Evolutionary conservation across 2,797 vertebrate genomes (phyloP), one percentile per base, ranked within the genome.

Genomic region (Limnodromus scolopaceus): DNA sequence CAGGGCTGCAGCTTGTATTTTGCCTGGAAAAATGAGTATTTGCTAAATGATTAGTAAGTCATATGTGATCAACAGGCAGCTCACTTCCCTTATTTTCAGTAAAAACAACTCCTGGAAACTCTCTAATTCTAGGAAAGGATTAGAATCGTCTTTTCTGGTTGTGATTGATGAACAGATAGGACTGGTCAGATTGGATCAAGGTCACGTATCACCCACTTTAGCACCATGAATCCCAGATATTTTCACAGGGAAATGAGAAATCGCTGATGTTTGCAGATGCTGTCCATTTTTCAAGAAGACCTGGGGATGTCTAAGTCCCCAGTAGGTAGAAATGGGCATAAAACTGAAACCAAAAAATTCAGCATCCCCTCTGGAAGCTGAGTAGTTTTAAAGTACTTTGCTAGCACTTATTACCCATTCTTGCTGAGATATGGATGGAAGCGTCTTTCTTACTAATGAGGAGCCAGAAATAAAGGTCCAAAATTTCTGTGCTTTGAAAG

Each of bases 21-120:
- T 81, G 64, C 60, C 93, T 95, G 87, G 93, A 91, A 95, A 95
- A 95, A 95, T 57, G 34, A 84, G 15, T 74, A 48, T 87, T 88
- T 82, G 39, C 19, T 80, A 39, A 78, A 80, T 87, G 45, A 92
- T 92, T 85, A 87, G 60, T 61, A 87, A 92, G 53, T 91, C 86
- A 71, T 68, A 63, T 78, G 86, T 58, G 84, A 96, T 78, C 25
- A 92, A 58, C 53, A 80, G 64, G 32, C 84, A 84, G 43, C 39
- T 95, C 30, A 24, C 38, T 94, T 46, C 63, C 38, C 30, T 65
- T 84, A 17, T 92, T 95, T 72, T 89, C 60, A 64, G 70, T 43
- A 57, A 68, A 85, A 87, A 66, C 16, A 79, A 55, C 43, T 87
- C 55, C 36, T 95, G 83, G 80, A 90, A 90, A 83, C 11, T 46